Percentiles rank a stretch among this genome's conserved stretches.
Evolutionary conservation across 2,113 vertebrate species (phyloP).

Genomic region (Syrrhaptes paradoxus): DNA sequence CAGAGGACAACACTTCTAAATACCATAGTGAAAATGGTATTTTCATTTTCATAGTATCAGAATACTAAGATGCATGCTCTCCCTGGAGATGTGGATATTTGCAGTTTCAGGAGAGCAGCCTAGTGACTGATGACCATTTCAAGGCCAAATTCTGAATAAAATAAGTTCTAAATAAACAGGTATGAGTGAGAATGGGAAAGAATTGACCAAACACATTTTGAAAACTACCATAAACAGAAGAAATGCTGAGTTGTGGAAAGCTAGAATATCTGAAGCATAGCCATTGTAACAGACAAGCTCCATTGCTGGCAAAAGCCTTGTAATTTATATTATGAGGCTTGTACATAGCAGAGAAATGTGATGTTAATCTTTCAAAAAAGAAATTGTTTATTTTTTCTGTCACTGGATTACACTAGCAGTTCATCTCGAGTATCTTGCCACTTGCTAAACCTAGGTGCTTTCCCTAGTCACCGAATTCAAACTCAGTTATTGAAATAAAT

Average conservation of each 20-base stretch:
- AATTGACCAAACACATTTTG: background rate
- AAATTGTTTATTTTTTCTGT: background rate
- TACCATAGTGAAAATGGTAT: background rate
- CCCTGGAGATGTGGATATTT: background rate
- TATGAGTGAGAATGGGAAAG: background rate
- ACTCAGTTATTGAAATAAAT: background rate
- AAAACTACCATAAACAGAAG: background rate
- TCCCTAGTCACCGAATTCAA: background rate
- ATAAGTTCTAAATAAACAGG: background rate
- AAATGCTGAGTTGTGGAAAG: background rate
- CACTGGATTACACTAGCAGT: background rate
- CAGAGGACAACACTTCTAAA: background rate
- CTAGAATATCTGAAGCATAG: background rate
- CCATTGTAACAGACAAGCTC: background rate
- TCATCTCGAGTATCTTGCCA: background rate
- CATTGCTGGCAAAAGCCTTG: background rate
- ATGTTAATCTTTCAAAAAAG: background rate
- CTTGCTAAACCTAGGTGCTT: background rate
- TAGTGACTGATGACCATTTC: background rate
- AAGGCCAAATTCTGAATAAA: background rate
- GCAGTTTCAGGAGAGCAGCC: background rate
- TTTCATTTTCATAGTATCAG: background rate
- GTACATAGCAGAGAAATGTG: background rate
- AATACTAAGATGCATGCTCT: background rate
- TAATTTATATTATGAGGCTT: background rate